Evolutionary conservation across 2,888 invertebrate genomes (phyloP).

Genomic region (Yponomeuta plumbellus): DNA sequence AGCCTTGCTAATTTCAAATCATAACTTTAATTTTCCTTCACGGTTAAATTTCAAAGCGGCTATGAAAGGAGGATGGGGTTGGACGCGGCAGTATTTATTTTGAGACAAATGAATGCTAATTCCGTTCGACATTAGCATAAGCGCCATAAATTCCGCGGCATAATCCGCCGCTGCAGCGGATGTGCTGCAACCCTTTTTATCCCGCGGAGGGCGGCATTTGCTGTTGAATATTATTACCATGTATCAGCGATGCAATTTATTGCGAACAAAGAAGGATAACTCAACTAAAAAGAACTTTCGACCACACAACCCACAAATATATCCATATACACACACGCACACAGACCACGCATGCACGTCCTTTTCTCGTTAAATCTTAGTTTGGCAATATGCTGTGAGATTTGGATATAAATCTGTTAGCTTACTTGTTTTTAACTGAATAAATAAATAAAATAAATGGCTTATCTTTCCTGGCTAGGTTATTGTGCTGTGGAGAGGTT

Average conservation of each 20-base stretch:
- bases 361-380: no score
- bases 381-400: no score
- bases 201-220: conserved; percentile 29
- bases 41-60: background rate
- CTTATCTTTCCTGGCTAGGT: no score
- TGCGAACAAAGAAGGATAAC: background rate
- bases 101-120: conserved; percentile 24
- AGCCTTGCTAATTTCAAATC: background rate
- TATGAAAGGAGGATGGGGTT: background rate
- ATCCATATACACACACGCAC: no score
- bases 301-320: no score
- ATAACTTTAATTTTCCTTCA: background rate
- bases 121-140: conserved; percentile 30
- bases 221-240: conserved; percentile 7
- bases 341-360: no score
- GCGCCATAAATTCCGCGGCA: conserved; percentile 30
- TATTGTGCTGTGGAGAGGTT: no score
- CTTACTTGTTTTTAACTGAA: no score
- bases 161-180: conserved; percentile 33
- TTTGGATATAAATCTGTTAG: no score
- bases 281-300: background rate
- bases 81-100: conserved; percentile 16
- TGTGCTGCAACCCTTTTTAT: conserved; percentile 32
- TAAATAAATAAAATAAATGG: no score
- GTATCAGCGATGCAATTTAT: background rate